These are phyloP conservation scores for Hippoglossus hippoglossus DNA, from an alignment of 2,797 vertebrate species.

Conservation along the genomic window DNA sequence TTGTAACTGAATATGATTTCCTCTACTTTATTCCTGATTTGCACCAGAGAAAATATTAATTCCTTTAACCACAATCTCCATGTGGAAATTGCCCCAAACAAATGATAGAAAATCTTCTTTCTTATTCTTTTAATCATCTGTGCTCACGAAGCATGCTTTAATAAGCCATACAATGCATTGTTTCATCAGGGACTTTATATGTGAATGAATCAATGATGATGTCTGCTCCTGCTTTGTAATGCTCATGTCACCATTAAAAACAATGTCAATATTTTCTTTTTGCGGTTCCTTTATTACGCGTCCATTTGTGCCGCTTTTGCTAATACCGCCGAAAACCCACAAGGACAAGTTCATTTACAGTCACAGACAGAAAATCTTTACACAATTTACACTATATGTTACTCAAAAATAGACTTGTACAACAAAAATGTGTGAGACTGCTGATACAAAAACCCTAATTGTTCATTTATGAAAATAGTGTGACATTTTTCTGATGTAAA, in stretches of 20 bases:
- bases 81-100: slow-evolving; percentile 37
- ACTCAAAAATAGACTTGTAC: too few species aligned
- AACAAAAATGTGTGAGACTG: too few species aligned
- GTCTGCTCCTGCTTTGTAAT: slow-evolving; percentile 79
- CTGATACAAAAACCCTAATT: too few species aligned
- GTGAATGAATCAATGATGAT: slow-evolving; percentile 75
- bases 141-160: slow-evolving; percentile 78
- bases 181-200: slow-evolving; percentile 78
- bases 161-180: slow-evolving; percentile 70
- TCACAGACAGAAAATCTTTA: background rate
- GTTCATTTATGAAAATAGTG: too few species aligned
- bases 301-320: background rate
- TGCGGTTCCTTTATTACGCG: slow-evolving; percentile 13
- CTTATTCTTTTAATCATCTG: slow-evolving; percentile 38
- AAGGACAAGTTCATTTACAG: too few species aligned
- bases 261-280: slow-evolving; percentile 42
- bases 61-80: slow-evolving; percentile 24
- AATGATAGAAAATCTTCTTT: slow-evolving; percentile 33
- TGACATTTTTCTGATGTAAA: too few species aligned
- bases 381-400: too few species aligned
- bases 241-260: slow-evolving; percentile 79
- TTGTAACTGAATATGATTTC: slow-evolving; percentile 40
- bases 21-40: slow-evolving; percentile 36
- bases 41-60: slow-evolving; percentile 8
- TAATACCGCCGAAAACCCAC: background rate